Conservation (phyloP, 2,888 invertebrate genomes). For the Cheilosia impressa region DNA sequence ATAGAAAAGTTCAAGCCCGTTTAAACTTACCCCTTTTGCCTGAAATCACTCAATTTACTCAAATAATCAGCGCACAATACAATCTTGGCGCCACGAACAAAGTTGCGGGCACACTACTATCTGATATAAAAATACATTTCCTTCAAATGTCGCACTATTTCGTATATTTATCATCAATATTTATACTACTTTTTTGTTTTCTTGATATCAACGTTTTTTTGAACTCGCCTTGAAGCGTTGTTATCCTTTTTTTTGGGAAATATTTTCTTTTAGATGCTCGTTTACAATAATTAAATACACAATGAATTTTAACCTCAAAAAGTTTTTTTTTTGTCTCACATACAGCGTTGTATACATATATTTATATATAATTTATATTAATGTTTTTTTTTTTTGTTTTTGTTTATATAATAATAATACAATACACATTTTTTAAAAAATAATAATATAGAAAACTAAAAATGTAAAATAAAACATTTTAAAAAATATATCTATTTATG, state of each 20-base stretch:
- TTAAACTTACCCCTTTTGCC: no score
- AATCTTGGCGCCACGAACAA: no score
- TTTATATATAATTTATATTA: slow-evolving; percentile 68
- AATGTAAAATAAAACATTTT: slow-evolving; percentile 70
- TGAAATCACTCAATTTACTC: no score
- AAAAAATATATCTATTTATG: slow-evolving; percentile 72
- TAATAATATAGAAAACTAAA: slow-evolving; percentile 67
- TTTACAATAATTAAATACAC: slow-evolving; percentile 61
- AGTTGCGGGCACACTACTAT: no score
- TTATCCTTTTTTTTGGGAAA: slow-evolving; percentile 46
- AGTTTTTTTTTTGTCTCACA: slow-evolving; percentile 54
- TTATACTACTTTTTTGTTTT: slow-evolving; percentile 12
- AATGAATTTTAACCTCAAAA: slow-evolving; percentile 71
- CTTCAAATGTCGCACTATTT: slow-evolving; percentile 62
- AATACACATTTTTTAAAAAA: slow-evolving; percentile 47
- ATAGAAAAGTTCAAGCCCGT: no score
- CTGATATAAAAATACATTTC: slow-evolving; percentile 1
- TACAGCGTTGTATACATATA: slow-evolving; percentile 72
- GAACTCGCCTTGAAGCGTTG: slow-evolving; percentile 50
- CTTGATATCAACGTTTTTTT: slow-evolving; percentile 18
- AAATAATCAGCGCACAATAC: no score
- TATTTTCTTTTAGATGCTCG: slow-evolving; percentile 29
- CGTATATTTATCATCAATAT: slow-evolving; percentile 50
- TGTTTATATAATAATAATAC: slow-evolving; percentile 56
- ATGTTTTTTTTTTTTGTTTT: slow-evolving; percentile 33